phyloP scores from a whole-genome alignment of 2,113 vertebrate genomes.

The western clawed frog (Xenopus tropicalis) region UCB_Xtro_10.0 CM004448.2:108996001-108996500 shows the following conservation, averaged over 20 bases:
- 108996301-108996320: conserved; percentile 56
- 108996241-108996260: conserved; percentile 20
- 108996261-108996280: conserved; percentile 42
- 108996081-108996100: conserved; percentile 46
- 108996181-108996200: not conserved
- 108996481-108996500: conserved; percentile 42
- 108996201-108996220: not conserved
- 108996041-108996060: conserved; percentile 24
- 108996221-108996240: not conserved
- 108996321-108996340: conserved; percentile 35
- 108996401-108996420: not conserved
- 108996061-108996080: conserved; percentile 56
- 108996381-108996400: not conserved
- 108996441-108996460: conserved; percentile 40
- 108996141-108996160: conserved; percentile 13
- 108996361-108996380: conserved; percentile 24
- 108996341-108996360: conserved; percentile 48
- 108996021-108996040: conserved; percentile 46
- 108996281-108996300: conserved; percentile 64
- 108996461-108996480: conserved; percentile 50
- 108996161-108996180: not conserved
- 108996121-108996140: conserved; percentile 6
- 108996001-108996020: conserved; percentile 88
- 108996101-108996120: not conserved
- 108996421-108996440: conserved; percentile 48